Conservation (phyloP, 2,888 invertebrate species). For the Flexamia atlantica region DNA sequence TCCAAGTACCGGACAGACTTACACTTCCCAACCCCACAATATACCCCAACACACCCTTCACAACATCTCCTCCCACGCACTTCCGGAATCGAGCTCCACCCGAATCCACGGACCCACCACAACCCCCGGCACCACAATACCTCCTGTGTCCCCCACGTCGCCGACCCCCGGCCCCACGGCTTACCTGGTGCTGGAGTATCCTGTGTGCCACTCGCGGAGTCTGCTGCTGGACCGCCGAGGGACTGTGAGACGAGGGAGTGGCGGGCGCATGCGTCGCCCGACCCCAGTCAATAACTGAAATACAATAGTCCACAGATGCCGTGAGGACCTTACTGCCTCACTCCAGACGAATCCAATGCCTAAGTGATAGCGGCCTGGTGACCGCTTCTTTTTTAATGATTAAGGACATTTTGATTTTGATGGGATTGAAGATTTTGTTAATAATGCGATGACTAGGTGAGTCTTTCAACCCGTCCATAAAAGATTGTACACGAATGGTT, state of each 20-base stretch:
- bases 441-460: no score
- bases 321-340: background rate
- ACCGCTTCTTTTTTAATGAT: no score
- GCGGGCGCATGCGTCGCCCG: background rate
- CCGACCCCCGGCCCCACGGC: background rate
- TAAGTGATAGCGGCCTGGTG: background rate
- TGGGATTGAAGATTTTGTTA: no score
- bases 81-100: no score
- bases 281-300: constrained; percentile 28
- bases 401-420: no score
- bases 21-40: no score
- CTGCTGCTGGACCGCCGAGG: background rate
- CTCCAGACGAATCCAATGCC: background rate
- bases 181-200: constrained; percentile 7
- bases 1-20: no score
- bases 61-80: no score
- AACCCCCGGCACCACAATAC: background rate
- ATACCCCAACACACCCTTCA: no score
- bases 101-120: no score
- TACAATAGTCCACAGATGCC: background rate
- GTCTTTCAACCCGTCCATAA: no score
- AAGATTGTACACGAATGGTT: no score
- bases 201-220: constrained; percentile 1
- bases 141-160: background rate
- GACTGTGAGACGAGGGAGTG: background rate